Percentiles rank a stretch among this genome's conserved stretches.
Evolutionary conservation across 2,888 invertebrate genomes (phyloP).

Genomic region (Tetropium fuscum): DNA sequence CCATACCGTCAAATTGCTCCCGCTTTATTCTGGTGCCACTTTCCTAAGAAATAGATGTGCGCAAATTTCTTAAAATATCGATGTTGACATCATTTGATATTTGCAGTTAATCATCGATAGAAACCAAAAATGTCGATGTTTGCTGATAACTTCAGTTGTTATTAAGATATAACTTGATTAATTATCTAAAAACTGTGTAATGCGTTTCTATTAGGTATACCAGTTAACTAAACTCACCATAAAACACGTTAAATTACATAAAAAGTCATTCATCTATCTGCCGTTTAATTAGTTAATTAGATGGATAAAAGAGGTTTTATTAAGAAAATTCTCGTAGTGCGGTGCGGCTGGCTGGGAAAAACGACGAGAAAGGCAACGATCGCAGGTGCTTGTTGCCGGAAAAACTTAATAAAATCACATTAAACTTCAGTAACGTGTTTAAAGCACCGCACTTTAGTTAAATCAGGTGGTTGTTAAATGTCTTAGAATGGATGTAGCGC

Average conservation of each 20-base stretch:
- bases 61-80: no score
- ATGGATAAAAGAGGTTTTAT: not conserved
- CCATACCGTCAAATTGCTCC: no score
- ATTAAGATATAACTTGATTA: not conserved
- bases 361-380: conserved; percentile 18
- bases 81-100: not conserved
- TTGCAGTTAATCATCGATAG: not conserved
- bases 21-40: no score
- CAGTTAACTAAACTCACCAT: no score
- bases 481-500: conserved; percentile 45
- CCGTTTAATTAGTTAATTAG: conserved; percentile 28
- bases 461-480: conserved; percentile 57
- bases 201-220: no score
- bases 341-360: not conserved
- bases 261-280: not conserved
- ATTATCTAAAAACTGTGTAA: no score
- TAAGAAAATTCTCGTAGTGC: not conserved
- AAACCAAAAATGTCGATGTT: not conserved
- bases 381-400: conserved; percentile 52
- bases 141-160: not conserved
- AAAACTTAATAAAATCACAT: conserved; percentile 56
- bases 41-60: no score
- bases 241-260: no score
- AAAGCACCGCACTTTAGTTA: conserved; percentile 51
- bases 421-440: conserved; percentile 49